These are phyloP conservation scores for Stichodactyla mertensii DNA, from an alignment of 64 coral and sea anemone genomes.

Conservation along the genomic window DNA sequence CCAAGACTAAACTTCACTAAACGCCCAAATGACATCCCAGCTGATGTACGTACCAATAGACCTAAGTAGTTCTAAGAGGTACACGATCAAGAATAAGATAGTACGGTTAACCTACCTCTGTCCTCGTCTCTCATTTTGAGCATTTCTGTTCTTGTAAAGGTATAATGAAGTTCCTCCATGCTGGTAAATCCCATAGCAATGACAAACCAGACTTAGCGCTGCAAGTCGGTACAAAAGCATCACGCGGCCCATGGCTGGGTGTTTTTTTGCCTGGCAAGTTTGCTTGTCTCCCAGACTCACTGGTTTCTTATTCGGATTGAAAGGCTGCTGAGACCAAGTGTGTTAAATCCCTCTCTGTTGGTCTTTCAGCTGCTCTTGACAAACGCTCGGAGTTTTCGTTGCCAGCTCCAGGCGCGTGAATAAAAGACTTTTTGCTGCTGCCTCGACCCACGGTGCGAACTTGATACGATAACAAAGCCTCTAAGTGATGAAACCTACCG, in stretches of 20 bases:
- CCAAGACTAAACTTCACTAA: too few relatives aligned
- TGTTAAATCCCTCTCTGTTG: not conserved
- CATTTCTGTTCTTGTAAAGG: not conserved
- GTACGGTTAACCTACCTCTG: not conserved
- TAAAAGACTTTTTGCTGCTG: not conserved
- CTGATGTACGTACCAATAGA: too few relatives aligned
- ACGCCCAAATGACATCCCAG: too few relatives aligned
- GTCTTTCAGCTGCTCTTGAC: not conserved
- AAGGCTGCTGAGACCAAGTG: not conserved
- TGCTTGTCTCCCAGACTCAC: not conserved
- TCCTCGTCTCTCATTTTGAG: not conserved
- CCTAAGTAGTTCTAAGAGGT: too few relatives aligned
- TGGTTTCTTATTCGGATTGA: not conserved
- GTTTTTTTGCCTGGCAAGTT: not conserved
- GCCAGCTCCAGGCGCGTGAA: not conserved
- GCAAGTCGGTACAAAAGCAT: not conserved
- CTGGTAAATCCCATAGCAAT: not conserved
- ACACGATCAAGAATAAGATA: not conserved
- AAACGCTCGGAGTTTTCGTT: not conserved
- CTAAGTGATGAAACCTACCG: not conserved
- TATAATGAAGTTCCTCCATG: not conserved
- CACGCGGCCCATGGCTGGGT: not conserved
- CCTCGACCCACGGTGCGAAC: conserved; percentile 3
- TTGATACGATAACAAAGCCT: conserved; percentile 7
- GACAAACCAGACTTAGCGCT: not conserved